Evolutionary conservation across 1,140 invertebrate genomes (phyloP).

Genomic region (Pinna nobilis): DNA sequence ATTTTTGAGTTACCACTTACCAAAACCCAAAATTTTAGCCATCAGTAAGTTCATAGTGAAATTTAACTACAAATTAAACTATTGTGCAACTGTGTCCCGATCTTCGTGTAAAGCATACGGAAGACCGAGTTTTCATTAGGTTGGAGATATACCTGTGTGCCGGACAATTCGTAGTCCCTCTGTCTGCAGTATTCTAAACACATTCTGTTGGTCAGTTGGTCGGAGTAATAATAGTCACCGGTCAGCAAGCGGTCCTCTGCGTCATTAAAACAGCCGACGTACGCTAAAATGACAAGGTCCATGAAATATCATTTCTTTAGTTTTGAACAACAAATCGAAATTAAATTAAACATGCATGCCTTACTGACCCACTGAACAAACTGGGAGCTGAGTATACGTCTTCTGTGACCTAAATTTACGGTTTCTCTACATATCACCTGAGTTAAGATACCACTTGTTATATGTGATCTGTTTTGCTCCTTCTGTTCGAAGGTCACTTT

Average conservation of each 20-base stretch:
- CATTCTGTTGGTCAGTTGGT: background rate
- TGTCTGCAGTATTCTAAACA: constrained; percentile 7
- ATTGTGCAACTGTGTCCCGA: too few species aligned
- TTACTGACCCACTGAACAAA: background rate
- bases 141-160: constrained; percentile 7
- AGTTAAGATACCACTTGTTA: too few species aligned
- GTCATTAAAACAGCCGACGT: constrained; percentile 16
- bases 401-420: too few species aligned
- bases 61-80: too few species aligned
- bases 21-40: background rate
- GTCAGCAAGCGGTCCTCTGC: background rate
- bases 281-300: background rate
- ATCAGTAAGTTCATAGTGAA: too few species aligned
- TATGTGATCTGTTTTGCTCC: background rate
- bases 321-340: background rate
- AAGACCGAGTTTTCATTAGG: background rate
- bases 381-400: too few species aligned
- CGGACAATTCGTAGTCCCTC: background rate
- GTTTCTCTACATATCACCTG: too few species aligned
- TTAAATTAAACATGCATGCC: background rate
- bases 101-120: background rate
- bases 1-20: background rate
- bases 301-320: background rate
- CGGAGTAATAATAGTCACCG: background rate
- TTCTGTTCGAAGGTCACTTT: too few species aligned